Percentiles rank a stretch among this genome's conserved stretches.
Conservation (phyloP, 2,888 invertebrate species). For the Liodrosophila aerea region DNA sequence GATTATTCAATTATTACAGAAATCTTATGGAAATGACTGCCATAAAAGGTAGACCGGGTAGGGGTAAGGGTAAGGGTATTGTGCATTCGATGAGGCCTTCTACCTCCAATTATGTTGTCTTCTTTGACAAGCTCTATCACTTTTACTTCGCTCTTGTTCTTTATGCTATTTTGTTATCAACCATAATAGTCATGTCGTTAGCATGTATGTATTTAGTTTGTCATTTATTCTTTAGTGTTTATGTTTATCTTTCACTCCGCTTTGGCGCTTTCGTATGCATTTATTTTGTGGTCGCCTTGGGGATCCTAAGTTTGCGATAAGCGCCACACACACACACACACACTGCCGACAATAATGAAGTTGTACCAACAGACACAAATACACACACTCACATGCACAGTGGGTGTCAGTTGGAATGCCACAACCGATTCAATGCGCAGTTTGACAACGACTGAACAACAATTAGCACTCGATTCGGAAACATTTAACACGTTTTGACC, state of each 20-base stretch:
- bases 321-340: conserved; percentile 7
- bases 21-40: too few relatives aligned
- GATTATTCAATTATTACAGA: too few relatives aligned
- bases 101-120: too few relatives aligned
- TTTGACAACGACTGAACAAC: conserved; percentile 18
- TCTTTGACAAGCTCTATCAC: too few relatives aligned
- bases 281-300: conserved; percentile 20
- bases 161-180: background rate
- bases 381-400: background rate
- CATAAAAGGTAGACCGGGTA: too few relatives aligned
- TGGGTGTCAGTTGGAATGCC: background rate
- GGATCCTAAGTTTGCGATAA: conserved; percentile 36
- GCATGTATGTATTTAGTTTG: conserved; percentile 27
- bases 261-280: conserved; percentile 4
- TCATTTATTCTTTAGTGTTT: conserved; percentile 11
- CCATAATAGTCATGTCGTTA: conserved; percentile 24
- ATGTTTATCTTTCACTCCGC: conserved; percentile 23
- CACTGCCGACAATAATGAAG: conserved; percentile 30
- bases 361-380: conserved; percentile 11
- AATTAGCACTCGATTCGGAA: conserved; percentile 38
- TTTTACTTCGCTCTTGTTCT: too few relatives aligned
- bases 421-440: conserved; percentile 19
- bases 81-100: too few relatives aligned
- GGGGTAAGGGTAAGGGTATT: too few relatives aligned
- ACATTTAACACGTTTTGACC: conserved; percentile 18